These are phyloP conservation scores for Scleropages formosus DNA, from an alignment of 2,797 vertebrate genomes.

Conservation along the genomic window DNA sequence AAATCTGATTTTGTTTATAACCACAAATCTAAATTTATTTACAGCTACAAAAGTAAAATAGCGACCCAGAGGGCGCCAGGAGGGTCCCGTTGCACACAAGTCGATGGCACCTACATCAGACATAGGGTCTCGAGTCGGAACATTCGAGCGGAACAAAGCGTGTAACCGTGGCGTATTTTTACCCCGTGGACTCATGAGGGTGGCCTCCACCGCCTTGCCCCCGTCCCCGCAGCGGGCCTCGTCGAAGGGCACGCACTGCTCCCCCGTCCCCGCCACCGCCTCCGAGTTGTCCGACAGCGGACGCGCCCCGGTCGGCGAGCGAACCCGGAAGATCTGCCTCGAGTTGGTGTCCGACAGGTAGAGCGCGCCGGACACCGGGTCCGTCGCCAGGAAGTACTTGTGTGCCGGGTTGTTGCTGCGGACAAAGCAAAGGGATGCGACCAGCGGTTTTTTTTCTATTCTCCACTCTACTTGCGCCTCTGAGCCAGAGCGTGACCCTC, in stretches of 20 bases:
- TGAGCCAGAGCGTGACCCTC: not conserved
- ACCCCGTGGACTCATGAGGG: conserved; percentile 86
- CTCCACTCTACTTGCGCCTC: not conserved
- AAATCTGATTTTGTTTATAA: no score
- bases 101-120: no score
- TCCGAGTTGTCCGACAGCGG: conserved; percentile 77
- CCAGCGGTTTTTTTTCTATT: not conserved
- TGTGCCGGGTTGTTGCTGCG: conserved; percentile 83
- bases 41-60: no score
- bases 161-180: conserved; percentile 20
- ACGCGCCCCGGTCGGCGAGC: conserved; percentile 69
- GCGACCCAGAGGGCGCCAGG: no score
- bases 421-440: not conserved
- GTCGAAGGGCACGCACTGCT: conserved; percentile 84
- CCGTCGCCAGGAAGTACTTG: conserved; percentile 85
- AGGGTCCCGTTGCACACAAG: no score
- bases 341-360: conserved; percentile 85
- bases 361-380: conserved; percentile 79
- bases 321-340: conserved; percentile 77
- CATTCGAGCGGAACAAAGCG: no score
- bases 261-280: conserved; percentile 81
- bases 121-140: no score
- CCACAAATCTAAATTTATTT: no score
- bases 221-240: conserved; percentile 82
- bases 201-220: conserved; percentile 82